Evolutionary conservation across 2,888 invertebrate genomes (phyloP), one percentile per base, ranked within the genome.

Genomic region (Hirtodrosophila duncani): DNA sequence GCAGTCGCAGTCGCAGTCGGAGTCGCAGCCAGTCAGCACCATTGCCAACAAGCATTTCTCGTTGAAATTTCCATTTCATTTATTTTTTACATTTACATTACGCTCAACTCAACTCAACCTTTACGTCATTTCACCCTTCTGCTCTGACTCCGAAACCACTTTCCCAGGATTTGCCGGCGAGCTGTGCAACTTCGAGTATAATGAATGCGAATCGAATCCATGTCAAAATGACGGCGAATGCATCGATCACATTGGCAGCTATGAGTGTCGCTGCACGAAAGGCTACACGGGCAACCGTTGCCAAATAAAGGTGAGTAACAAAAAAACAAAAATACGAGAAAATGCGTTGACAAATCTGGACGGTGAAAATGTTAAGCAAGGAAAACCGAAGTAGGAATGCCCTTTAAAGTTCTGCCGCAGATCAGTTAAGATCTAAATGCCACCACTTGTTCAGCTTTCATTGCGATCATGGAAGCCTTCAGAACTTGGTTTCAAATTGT

Each of bases 131-230:
- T 38, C 34, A 18, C 21, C 45, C 17, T n/a, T n/a, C n/a, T n/a
- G n/a, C n/a, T n/a, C n/a, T n/a, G n/a, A 20, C 9, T 9, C 11
- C n/a, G 20, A n/a, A n/a, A n/a, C 27, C 6, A 6, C 3, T 3
- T 8, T n/a, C 21, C 42, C 82, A 91, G 92, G 92, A 20, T 93
- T 91, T 84, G 92, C 92, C 2, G 93, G 93, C 10, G 90, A 90
- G 57, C 90, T 90, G 63, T 93, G 93, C 82, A 92, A 93, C 83
- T 88, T 91, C 81, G 92, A 92, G 82, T 92, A 92, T 87, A 91
- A 93, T 85, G 92, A 93, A 86, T 93, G 93, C 83, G 91, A 91
- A 83, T 92, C 92, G 61, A 91, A 91, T 51, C 93, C 93, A 29
- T 93, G 93, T 84, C 88, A 89, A 48, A 92, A 93, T 85, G 91